Percentiles rank a stretch among this genome's conserved stretches.
phyloP scores from a whole-genome alignment of 1,140 invertebrate genomes.

The Drosophila bocqueti region DNA sequence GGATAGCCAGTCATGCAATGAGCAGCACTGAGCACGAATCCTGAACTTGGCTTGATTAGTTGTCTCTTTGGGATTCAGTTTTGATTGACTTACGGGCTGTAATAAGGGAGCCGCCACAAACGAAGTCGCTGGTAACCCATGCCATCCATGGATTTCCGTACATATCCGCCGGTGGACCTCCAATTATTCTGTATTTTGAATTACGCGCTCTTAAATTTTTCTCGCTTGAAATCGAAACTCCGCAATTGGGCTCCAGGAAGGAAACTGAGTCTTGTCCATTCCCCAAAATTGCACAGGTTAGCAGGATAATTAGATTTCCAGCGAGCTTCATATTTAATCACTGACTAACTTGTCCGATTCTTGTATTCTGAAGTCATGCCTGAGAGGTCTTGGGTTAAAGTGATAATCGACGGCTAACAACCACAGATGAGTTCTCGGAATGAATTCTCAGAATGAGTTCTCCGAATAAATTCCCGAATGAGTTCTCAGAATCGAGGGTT shows the following conservation, averaged over 20 bases:
- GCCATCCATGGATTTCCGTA: slow-evolving; percentile 26
- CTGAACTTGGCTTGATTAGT: not conserved
- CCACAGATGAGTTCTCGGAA: not conserved
- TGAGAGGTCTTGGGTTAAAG: not conserved
- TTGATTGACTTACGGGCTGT: slow-evolving; percentile 7
- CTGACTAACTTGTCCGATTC: not conserved
- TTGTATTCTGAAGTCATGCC: not conserved
- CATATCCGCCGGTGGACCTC: not conserved
- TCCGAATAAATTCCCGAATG: too few relatives aligned
- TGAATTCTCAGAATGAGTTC: too few relatives aligned
- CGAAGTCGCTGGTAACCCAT: fast-evolving
- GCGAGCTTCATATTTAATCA: not conserved
- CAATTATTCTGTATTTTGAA: not conserved
- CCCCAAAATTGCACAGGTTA: not conserved
- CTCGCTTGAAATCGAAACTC: not conserved
- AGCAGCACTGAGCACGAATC: slow-evolving; percentile 21
- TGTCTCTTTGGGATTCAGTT: not conserved
- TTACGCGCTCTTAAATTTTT: too few relatives aligned
- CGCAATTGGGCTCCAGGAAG: slow-evolving; percentile 2
- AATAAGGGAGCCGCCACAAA: slow-evolving; percentile 24
- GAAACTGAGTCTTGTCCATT: not conserved
- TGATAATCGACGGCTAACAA: not conserved
- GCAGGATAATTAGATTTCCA: not conserved
- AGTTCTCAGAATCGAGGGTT: not conserved
- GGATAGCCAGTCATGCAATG: not conserved